Evolutionary conservation across 2,113 vertebrate species (phyloP), one percentile per base, ranked within the genome.

Genomic region (Coptodon bakossiorum): DNA sequence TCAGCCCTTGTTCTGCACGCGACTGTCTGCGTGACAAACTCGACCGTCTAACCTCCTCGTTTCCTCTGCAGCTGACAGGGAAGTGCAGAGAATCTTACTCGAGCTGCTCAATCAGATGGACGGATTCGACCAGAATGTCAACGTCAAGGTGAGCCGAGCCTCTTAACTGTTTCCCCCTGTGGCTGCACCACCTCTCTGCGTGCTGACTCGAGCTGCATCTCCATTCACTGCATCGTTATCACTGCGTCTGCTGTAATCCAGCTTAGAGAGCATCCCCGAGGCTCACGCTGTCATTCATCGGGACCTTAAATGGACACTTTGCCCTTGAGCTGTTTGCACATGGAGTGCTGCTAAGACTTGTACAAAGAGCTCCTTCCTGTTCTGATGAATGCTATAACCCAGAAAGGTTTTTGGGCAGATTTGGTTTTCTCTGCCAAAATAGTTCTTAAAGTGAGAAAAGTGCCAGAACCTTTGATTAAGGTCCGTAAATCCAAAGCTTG

Each of bases 21-120:
- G 9, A 76, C 43, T 27, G 5, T 56, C 50, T 7, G 13, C 1
- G n/a, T 27, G 83, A 10, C 8, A 12, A 27, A 71, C 17, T 56
- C 1, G 2, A 8, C 48, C 11, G 3, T 40, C 19, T 50, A 52
- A 38, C 3, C 45, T 82, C 79, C 5, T 53, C 19, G 17, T 76
- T 76, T 68, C 6, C 9, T 89, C 52, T 90, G 6, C 92, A 99
- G 98, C 98, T 63, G 98, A 99, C 93, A 92, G 98, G 52, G 98
- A 99, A 87, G 98, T 98, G 22, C 98, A 99, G 89, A 96, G 98
- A 34, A 99, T 99, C 93, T 94, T 99, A 45, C 96, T 99, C 54
- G 98, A 99, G 95, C 97, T 99, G 45, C 97, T 99, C 3, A 99
- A 99, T 90, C 98, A 99, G 93, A 99, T 99, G 98, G 98, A 99